Evolutionary conservation across 2,888 invertebrate genomes (phyloP), one percentile per base, ranked within the genome.

Genomic region (Rhingia rostrata): DNA sequence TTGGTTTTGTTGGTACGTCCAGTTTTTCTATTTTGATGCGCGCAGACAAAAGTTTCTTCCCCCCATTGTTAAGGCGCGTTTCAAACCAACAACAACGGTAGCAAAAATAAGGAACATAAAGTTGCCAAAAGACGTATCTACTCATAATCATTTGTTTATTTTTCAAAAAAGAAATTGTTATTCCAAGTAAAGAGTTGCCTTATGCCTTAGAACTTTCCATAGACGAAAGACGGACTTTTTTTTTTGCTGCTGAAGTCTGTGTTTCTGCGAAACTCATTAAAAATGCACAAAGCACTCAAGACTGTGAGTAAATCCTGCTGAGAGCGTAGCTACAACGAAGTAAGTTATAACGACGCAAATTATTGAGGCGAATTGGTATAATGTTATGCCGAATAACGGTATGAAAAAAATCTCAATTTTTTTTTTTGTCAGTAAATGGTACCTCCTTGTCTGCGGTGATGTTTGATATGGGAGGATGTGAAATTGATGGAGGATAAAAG

Each of bases 211-310:
- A 79, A 47, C 33, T 61, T 61, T 61, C 10, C 35, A 14, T 30
- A 22, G 41, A 0, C 12, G 45, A 60, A 47, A 9, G 41, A 49
- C 35, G 12, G 30, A 35, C 32, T 70, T 32, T 67, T 73, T 53
- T 14, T 61, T 43, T n/a, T n/a, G n/a, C 12, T 56, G 66, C 49
- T 66, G 41, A 22, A 51, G 69, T 47, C 56, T 51, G 58, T 54
- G 45, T 61, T 53, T 39, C 45, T 37, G 9, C 41, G 64, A 10
- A 83, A 72, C 56, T 83, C 82, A 83, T 83, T 83, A 83, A 83
- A 83, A 83, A 78, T 83, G 78, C 82, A 83, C 82, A 83, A 83
- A 83, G 78, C 77, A 78, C 78, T 73, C 61, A 22, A 4, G 45
- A 4, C n/a, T 1, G 12, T 10, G 10, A 45, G 45, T 14, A 2